Evolutionary conservation across 2,888 invertebrate species (phyloP), one percentile per base, ranked within the genome.

Genomic region (Stomorhina lunata): DNA sequence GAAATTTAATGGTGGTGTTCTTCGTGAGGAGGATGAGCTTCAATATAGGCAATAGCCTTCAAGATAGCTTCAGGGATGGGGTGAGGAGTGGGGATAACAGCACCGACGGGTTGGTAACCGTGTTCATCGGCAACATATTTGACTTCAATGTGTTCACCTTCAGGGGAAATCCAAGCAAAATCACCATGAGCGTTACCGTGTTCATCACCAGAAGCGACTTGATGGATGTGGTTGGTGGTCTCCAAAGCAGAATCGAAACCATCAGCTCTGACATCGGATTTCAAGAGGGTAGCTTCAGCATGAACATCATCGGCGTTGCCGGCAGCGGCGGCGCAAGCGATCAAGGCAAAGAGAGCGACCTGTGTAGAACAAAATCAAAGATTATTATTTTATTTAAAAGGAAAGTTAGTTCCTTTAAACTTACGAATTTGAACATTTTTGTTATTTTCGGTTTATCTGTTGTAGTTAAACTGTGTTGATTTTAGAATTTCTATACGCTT

Each of bases 21-120:
- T 15, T 81, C 84, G 50, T 85, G 78, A 3, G 85, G 91, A 48
- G 90, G 87, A 84, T 92, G 92, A 50, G 89, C 88, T 84, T 87
- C 90, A 85, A 88, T 92, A 91, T 91, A 93, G 85, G 92, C 92
- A 27, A 93, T 86, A 12, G 86, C 73, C 48, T 83, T 85, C 5
- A 85, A 20, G 63, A 88, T 87, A 17, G 80, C 84, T 4, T 65
- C 85, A 59, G 87, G 87, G 4, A 85, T 72, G 84, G 87, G 87
- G 57, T 84, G 87, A 22, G 86, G 71, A 7, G 85, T 85, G 61
- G 88, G 86, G 45, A 85, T 29, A 5, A 83, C 25, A 6, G 80
- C 83, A 50, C 87, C 76, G n/a, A 22, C 22, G 37, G 89, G 87
- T 65, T 88, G 86, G 61, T 84, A 87, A 22, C 90, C 90, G 40